Conservation (phyloP, 1,140 invertebrate species). For the Lordiphosa stackelbergi region DNA sequence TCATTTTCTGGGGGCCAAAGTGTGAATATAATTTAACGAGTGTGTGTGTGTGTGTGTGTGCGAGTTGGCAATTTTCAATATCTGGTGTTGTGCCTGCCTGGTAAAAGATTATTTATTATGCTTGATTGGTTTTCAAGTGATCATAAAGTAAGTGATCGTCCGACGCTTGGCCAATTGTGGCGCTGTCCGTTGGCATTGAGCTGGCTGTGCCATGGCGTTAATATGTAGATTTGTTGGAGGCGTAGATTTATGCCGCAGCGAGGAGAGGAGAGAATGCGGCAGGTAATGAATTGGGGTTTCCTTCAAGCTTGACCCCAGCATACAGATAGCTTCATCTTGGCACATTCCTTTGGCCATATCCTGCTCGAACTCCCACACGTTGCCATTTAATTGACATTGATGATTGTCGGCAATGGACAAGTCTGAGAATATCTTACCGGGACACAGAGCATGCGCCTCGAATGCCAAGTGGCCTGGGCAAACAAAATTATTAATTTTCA, state of each 20-base stretch:
- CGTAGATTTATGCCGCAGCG: constrained; percentile 60
- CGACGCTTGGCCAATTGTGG: constrained; percentile 44
- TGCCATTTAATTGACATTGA: constrained; percentile 73
- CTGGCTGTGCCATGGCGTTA: constrained; percentile 51
- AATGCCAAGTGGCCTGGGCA: constrained; percentile 30
- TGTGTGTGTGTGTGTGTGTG: constrained; percentile 20
- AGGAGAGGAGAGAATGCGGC: constrained; percentile 8
- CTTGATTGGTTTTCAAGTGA: constrained; percentile 77
- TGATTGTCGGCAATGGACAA: constrained; percentile 59
- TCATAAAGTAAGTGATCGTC: constrained; percentile 77
- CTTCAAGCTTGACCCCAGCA: constrained; percentile 21
- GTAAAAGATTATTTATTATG: constrained; percentile 75
- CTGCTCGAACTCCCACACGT: constrained; percentile 55
- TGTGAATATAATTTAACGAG: constrained; percentile 77
- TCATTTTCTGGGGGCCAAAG: constrained; percentile 74
- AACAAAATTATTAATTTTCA: constrained; percentile 67
- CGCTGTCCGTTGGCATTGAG: constrained; percentile 50
- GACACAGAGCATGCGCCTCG: constrained; percentile 39
- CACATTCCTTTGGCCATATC: constrained; percentile 32
- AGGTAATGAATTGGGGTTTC: constrained; percentile 37
- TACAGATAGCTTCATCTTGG: constrained; percentile 51
- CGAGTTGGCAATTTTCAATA: constrained; percentile 69
- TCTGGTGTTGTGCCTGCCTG: constrained; percentile 42
- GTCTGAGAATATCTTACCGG: constrained; percentile 48
- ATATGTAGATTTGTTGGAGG: constrained; percentile 69